phyloP scores from a whole-genome alignment of 2,113 vertebrate species.

The pig (Sus scrofa) region DNA sequence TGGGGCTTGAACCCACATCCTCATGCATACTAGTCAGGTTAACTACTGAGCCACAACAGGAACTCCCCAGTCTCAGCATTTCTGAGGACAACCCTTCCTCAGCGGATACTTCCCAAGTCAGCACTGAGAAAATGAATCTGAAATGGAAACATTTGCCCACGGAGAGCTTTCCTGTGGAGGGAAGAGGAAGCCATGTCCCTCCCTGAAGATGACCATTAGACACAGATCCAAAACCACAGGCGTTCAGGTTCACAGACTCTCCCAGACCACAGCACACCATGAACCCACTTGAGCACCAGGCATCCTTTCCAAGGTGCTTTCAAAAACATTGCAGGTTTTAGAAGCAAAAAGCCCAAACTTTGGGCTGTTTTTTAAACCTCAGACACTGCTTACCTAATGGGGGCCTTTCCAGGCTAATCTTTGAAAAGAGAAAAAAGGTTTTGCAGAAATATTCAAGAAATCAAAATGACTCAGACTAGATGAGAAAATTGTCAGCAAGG shows the following conservation, averaged over 20 bases:
- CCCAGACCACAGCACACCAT: neutral
- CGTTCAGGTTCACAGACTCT: neutral
- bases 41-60: too few relatives aligned
- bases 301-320: slow-evolving; percentile 51
- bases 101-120: neutral
- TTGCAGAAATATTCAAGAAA: slow-evolving; percentile 49
- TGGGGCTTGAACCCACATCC: too few relatives aligned
- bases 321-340: neutral
- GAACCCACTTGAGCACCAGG: neutral
- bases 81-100: neutral
- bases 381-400: neutral
- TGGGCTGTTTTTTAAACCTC: slow-evolving; percentile 4
- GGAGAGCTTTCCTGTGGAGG: neutral
- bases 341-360: neutral
- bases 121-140: neutral
- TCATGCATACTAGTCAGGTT: too few relatives aligned
- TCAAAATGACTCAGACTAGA: neutral
- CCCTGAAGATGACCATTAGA: neutral
- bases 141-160: neutral
- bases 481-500: neutral
- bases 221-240: neutral
- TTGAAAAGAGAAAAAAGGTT: slow-evolving; percentile 30
- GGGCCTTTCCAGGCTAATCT: neutral
- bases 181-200: neutral
- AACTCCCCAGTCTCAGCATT: neutral